Percentiles rank a stretch among this genome's conserved stretches.
These are phyloP conservation scores for Alosa alosa DNA, from an alignment of 2,113 vertebrate species.

Conservation along the genomic window DNA sequence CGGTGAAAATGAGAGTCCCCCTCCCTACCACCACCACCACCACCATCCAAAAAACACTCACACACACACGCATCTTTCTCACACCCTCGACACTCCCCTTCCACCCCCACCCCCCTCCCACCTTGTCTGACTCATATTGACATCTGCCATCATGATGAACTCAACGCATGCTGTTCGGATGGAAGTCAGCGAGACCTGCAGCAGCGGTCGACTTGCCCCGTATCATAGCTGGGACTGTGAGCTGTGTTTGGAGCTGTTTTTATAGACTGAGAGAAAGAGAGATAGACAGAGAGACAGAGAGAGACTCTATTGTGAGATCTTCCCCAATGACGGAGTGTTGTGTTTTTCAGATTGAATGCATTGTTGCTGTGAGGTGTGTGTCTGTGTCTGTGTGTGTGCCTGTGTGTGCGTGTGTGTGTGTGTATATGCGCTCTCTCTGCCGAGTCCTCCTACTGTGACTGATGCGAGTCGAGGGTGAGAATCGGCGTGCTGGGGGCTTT, in stretches of 20 bases:
- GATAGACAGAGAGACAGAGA: not conserved
- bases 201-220: not conserved
- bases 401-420: not conserved
- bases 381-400: too few relatives aligned
- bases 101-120: not conserved
- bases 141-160: conserved; percentile 58
- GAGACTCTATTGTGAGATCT: not conserved
- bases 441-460: not conserved
- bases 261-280: not conserved
- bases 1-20: conserved; percentile 6
- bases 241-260: not conserved
- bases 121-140: conserved; percentile 60
- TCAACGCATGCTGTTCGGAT: conserved; percentile 28
- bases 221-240: not conserved
- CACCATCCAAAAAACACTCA: too few relatives aligned
- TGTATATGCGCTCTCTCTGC: not conserved
- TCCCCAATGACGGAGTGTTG: not conserved
- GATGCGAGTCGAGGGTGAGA: not conserved
- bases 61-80: conserved; percentile 17
- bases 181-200: not conserved
- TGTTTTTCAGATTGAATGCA: conserved; percentile 6
- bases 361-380: conserved; percentile 2
- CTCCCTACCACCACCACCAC: not conserved
- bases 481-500: not conserved
- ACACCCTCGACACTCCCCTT: not conserved